phyloP scores from a whole-genome alignment of 23 tunicate genomes.

The Ascidia mentula region DNA sequence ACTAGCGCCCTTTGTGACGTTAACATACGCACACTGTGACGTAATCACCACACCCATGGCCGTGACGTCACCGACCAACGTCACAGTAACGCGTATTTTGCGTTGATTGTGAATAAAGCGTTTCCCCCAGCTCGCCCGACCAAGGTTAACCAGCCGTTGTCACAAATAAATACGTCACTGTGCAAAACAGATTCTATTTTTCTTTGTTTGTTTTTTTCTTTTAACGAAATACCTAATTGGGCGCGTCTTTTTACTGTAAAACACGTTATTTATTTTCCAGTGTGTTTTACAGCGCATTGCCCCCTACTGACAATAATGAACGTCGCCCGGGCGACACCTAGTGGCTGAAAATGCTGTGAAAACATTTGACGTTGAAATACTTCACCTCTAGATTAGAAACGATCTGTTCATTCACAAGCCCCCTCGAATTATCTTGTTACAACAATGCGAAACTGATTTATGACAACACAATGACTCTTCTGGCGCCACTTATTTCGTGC shows the following conservation, averaged over 20 bases:
- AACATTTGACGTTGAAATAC: not conserved
- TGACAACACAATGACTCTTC: conserved; percentile 2
- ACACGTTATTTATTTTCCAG: not conserved
- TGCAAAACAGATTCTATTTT: not conserved
- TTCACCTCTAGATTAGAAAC: not conserved
- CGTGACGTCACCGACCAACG: conserved; percentile 1
- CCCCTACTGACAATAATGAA: too few species aligned
- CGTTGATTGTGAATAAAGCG: not conserved
- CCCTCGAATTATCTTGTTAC: conserved; percentile 2
- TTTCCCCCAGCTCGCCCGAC: not conserved
- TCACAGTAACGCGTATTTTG: conserved; percentile 3
- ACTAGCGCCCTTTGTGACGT: conserved; percentile 25
- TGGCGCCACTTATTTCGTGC: not conserved
- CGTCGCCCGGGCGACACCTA: not conserved
- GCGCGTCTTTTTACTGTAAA: too few species aligned
- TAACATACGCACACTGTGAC: conserved; percentile 15
- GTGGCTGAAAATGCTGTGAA: not conserved
- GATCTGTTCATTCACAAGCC: not conserved
- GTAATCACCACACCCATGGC: not conserved
- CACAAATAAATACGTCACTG: conserved; percentile 8
- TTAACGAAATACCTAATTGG: not conserved
- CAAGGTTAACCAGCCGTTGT: not conserved
- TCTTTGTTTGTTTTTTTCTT: not conserved
- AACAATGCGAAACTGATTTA: not conserved
- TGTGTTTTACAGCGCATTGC: not conserved